These are phyloP conservation scores for Trichacis sp. DNA, from an alignment of 2,888 invertebrate genomes.

Conservation along the genomic window DNA sequence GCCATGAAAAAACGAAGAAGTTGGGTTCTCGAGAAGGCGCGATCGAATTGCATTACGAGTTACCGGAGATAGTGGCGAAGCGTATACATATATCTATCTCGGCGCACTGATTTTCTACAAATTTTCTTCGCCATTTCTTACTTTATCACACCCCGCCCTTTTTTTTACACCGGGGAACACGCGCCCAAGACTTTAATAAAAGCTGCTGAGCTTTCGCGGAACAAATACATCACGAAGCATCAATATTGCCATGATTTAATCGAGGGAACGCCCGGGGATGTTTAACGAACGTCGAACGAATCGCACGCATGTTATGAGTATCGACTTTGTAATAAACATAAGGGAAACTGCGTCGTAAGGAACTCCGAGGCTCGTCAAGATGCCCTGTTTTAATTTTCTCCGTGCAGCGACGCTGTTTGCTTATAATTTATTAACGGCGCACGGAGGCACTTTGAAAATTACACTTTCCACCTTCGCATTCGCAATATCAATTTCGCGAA, in stretches of 20 bases:
- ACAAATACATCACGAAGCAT: no score
- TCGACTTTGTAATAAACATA: conserved; percentile 19
- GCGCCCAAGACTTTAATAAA: no score
- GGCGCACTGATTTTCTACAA: conserved; percentile 22
- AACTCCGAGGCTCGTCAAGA: conserved; percentile 19
- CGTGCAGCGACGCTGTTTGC: conserved; percentile 25
- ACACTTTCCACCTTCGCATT: conserved; percentile 26
- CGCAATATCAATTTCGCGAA: conserved; percentile 29
- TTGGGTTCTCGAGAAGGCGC: conserved; percentile 25
- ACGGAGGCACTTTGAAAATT: conserved; percentile 38
- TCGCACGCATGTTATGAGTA: conserved; percentile 11
- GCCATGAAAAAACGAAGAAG: conserved; percentile 11
- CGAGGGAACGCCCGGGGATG: no score
- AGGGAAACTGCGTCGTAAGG: conserved; percentile 13
- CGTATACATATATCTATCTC: conserved; percentile 19
- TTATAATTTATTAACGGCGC: conserved; percentile 39
- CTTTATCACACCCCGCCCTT: no score
- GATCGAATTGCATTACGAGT: conserved; percentile 33
- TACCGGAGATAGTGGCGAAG: conserved; percentile 21
- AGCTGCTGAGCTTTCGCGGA: no score
- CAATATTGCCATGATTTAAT: no score
- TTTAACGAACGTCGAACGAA: no score
- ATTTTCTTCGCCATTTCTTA: conserved; percentile 27
- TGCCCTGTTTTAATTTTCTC: conserved; percentile 33
- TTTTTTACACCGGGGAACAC: no score